phyloP scores from a whole-genome alignment of 2,797 vertebrate genomes.

The Gobio occitaniae region DNA sequence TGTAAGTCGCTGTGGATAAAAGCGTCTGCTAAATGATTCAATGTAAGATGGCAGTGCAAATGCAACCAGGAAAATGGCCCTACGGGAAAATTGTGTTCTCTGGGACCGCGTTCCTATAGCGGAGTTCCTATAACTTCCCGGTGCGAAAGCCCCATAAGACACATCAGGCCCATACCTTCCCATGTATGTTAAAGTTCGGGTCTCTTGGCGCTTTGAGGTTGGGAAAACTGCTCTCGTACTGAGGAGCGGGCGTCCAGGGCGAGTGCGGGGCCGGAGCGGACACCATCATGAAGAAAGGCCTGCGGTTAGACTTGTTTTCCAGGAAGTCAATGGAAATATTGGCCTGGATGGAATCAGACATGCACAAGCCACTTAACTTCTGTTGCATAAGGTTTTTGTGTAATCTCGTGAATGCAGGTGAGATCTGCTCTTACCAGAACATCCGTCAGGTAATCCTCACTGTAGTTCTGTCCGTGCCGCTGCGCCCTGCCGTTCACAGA shows the following conservation, averaged over 20 bases:
- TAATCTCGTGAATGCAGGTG: neutral
- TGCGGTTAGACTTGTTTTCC: constrained; percentile 88
- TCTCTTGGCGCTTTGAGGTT: constrained; percentile 88
- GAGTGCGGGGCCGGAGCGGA: constrained; percentile 95
- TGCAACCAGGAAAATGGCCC: neutral
- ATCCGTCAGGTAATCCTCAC: constrained; percentile 94
- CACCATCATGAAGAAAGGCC: constrained; percentile 98
- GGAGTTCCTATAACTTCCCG: neutral
- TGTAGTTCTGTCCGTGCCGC: constrained; percentile 90
- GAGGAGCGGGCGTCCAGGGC: constrained; percentile 94
- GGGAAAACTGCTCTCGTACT: constrained; percentile 87
- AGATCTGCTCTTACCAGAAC: constrained; percentile 84
- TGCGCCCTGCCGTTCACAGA: constrained; percentile 91
- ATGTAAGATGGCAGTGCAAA: neutral
- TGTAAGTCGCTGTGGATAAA: too few species aligned
- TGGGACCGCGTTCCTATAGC: neutral
- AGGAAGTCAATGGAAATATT: constrained; percentile 95
- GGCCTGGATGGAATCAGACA: constrained; percentile 77
- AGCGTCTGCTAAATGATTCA: too few species aligned
- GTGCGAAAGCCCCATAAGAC: neutral
- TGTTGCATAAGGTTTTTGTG: neutral
- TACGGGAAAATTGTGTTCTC: neutral
- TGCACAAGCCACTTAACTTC: neutral
- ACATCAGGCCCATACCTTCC: constrained; percentile 80
- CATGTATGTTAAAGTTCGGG: constrained; percentile 93